Evolutionary conservation across 2,113 vertebrate genomes (phyloP), one percentile per base, ranked within the genome.

Genomic region (Indicator maculatus): DNA sequence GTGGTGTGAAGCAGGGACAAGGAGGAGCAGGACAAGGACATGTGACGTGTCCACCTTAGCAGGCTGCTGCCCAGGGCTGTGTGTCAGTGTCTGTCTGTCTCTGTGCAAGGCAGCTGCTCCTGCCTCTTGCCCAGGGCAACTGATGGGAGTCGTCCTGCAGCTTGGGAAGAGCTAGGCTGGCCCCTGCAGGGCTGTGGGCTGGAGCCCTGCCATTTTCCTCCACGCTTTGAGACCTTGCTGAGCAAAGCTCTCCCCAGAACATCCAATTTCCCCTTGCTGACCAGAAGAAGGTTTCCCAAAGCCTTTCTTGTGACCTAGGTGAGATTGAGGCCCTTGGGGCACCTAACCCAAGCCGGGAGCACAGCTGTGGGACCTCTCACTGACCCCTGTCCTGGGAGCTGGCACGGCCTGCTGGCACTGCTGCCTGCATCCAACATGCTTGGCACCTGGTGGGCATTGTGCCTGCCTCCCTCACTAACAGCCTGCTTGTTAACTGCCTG

Each of bases 361-460:
- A 4, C 52, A 33, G 38, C 50, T 36, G 38, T 8, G 2, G 41
- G 31, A 66, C 39, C 2, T 5, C 33, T 0, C 3, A 18, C 31
- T 45, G 44, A 47, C 79, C 41, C 1, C 28, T 30, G 55, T 19
- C 53, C 53, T 14, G n/a, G 21, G 36, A 64, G 27, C 53, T 55
- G 53, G 27, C 53, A 55, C 13, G 24, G 53, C 27, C 27, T 61
- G 41, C 58, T 1, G 0, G 61, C 3, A 2, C 52, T 72, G 11
- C 64, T 0, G 0, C 39, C 84, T 2, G 6, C 12, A 18, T 67
- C 4, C 8, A 30, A 69, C n/a, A 3, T 13, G 60, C 85, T 61
- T 4, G 23, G 16, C 82, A 30, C 53, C 11, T n/a, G 18, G 15
- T 0, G 0, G 0, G 36, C 4, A 0, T 26, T 26, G n/a, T 45